Evolutionary conservation across 1,140 invertebrate species (phyloP).

Genomic region (Musca vetustissima): DNA sequence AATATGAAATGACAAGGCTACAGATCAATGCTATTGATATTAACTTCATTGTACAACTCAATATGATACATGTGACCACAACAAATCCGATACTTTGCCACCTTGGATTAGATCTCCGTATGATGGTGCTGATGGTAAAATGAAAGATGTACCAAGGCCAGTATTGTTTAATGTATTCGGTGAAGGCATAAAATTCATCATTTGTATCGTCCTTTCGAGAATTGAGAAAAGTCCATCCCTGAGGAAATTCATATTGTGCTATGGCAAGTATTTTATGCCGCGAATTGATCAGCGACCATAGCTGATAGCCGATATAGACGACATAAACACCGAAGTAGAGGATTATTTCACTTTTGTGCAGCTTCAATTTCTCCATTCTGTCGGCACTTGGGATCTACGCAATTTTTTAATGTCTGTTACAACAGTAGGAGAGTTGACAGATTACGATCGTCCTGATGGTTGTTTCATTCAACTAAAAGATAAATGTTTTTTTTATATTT

Average conservation of each 20-base stretch:
- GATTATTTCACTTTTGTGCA: conserved; percentile 15
- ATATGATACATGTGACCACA: conserved; percentile 31
- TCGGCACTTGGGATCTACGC: no score
- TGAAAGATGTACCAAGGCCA: conserved; percentile 48
- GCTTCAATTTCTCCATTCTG: background rate
- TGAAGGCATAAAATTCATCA: conserved; percentile 48
- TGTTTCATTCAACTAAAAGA: no score
- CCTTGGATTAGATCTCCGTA: conserved; percentile 26
- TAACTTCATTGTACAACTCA: conserved; percentile 35
- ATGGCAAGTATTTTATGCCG: conserved; percentile 8
- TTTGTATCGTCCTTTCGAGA: conserved; percentile 40
- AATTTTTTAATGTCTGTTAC: no score
- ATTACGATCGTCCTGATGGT: no score
- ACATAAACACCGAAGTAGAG: conserved; percentile 27
- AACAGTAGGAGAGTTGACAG: no score
- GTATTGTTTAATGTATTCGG: conserved; percentile 37
- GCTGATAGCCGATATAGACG: conserved; percentile 17
- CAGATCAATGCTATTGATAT: conserved; percentile 32
- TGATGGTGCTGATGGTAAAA: conserved; percentile 28
- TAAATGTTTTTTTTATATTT: no score
- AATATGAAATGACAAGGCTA: conserved; percentile 37
- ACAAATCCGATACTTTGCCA: conserved; percentile 30
- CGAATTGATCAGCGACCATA: conserved; percentile 7
- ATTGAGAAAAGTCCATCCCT: conserved; percentile 23
- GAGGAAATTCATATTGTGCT: background rate